Evolutionary conservation across 1,140 invertebrate species (phyloP), one percentile per base, ranked within the genome.

Genomic region (Rhagoletis pomonella): DNA sequence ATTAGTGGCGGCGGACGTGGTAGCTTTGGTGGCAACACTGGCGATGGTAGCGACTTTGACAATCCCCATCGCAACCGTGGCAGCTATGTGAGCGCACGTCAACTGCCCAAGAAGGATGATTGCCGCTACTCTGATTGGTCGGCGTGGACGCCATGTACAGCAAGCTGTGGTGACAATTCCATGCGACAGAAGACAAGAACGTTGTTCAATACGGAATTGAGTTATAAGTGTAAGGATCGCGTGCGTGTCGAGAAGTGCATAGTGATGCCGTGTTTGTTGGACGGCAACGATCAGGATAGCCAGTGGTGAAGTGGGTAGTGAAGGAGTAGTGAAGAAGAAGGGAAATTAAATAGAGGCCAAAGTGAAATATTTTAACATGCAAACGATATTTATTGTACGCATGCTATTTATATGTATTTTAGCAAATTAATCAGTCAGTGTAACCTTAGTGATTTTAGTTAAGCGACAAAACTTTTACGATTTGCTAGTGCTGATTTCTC

Each of bases 121-220:
- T 96, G 96, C 88, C 93, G 93, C 88, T 94, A 95, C 89, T 94
- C 94, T 1, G 92, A 94, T 65, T 96, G 95, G 95, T 95, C 95
- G 7, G 89, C 90, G 17, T 96, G 96, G 96, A 95, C 95, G 14
- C 93, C 93, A 1, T 96, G 96, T 88, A 95, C 95, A 2, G 94
- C 94, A 10, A 94, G 94, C 5, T 96, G 96, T 88, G 95, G 95
- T 9, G 88, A 92, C 17, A 90, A 92, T 85, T 90, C 92, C 1
- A 89, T 92, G 5, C 89, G 90, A 2, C 92, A 93, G 55, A 89
- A 91, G 3, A 93, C 92, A 2, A 88, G 92, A 29, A 91, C 92
- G 1, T 85, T 93, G 19, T 88, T 93, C 60, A 93, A 93, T 84
- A 91, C 90, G 0, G 92, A 93, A 39, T 62, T 93, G 60, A 92